phyloP scores from a whole-genome alignment of 2,797 vertebrate genomes.

The Avahi laniger region DNA sequence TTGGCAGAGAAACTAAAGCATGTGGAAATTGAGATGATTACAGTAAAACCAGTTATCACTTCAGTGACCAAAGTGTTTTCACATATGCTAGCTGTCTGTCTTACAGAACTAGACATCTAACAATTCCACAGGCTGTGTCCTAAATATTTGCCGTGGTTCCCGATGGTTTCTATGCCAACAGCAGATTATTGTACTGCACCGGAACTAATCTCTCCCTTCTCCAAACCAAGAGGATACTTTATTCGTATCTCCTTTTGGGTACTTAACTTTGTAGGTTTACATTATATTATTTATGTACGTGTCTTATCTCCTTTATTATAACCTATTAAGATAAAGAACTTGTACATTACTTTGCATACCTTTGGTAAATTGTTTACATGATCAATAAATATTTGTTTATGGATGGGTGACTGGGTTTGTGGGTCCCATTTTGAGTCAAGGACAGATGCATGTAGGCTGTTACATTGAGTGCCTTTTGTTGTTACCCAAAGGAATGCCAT shows the following conservation, averaged over 20 bases:
- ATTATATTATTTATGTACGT: not conserved
- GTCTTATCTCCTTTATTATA: not conserved
- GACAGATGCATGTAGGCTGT: not conserved
- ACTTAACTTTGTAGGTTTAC: not conserved
- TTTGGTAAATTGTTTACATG: not conserved
- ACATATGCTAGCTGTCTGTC: not conserved
- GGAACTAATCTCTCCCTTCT: slow-evolving; percentile 20
- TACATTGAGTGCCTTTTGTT: not conserved
- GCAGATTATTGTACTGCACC: not conserved
- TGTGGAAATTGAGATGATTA: slow-evolving; percentile 30
- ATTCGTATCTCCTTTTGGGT: not conserved
- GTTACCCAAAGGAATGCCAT: not conserved
- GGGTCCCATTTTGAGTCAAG: not conserved
- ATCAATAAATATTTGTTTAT: not conserved
- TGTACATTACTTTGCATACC: not conserved
- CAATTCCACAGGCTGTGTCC: not conserved
- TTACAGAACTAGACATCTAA: not conserved
- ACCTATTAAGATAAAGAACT: not conserved
- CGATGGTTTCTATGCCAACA: slow-evolving; percentile 53
- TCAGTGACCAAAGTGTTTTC: not conserved
- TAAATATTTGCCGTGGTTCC: not conserved
- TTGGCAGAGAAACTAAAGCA: not conserved
- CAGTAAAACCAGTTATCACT: not conserved
- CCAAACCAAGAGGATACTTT: not conserved
- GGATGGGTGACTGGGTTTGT: not conserved